phyloP scores from a whole-genome alignment of 2,888 invertebrate species.

The Synergus laeviventris region DNA sequence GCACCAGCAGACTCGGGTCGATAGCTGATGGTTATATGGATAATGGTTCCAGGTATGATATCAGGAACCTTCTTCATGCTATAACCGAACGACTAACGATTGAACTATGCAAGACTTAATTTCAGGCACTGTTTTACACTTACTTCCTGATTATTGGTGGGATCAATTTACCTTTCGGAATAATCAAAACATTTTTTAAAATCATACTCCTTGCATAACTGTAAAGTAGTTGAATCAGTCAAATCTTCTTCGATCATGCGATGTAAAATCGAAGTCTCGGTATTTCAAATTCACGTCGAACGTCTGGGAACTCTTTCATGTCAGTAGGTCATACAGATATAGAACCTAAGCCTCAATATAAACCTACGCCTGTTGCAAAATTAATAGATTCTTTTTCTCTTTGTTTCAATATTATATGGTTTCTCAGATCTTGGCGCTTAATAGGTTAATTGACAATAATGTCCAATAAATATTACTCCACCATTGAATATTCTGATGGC shows the following conservation, averaged over 20 bases:
- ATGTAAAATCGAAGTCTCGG: neutral
- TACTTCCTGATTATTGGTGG: conserved; percentile 12
- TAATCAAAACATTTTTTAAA: neutral
- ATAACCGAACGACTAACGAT: neutral
- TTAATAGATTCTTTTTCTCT: too few relatives aligned
- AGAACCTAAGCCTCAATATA: too few relatives aligned
- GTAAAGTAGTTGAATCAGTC: neutral
- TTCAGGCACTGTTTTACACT: neutral
- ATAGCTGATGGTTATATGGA: conserved; percentile 28
- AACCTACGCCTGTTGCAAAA: too few relatives aligned
- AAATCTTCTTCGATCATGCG: neutral
- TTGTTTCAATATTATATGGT: too few relatives aligned
- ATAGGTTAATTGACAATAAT: too few relatives aligned
- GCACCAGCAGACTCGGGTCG: conserved; percentile 8
- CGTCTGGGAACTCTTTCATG: neutral
- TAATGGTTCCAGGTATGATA: conserved; percentile 10
- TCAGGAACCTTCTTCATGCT: conserved; percentile 18
- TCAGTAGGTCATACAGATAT: too few relatives aligned
- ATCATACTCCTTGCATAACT: neutral
- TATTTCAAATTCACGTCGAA: neutral
- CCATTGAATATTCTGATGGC: too few relatives aligned
- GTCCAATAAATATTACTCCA: too few relatives aligned
- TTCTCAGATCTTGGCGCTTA: too few relatives aligned
- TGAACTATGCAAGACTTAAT: neutral
- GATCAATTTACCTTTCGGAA: neutral